Conservation (phyloP, 2,888 invertebrate species). For the Micropterix aruncella region DNA sequence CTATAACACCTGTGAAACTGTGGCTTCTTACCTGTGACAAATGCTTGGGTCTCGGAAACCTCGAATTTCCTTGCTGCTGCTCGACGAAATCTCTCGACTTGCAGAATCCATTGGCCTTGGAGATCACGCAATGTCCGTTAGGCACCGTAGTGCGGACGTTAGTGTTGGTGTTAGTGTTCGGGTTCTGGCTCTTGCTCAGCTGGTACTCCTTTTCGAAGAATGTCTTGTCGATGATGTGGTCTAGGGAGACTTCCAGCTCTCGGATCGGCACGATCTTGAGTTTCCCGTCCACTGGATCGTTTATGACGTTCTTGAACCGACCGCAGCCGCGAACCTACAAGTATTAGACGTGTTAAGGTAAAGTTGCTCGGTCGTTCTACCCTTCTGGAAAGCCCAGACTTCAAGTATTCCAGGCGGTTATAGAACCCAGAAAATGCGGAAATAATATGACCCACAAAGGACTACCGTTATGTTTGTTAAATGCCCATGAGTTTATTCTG, state of each 20-base stretch:
- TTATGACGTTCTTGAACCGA: constrained; percentile 28
- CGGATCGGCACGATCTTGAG: constrained; percentile 30
- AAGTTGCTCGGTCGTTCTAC: no score
- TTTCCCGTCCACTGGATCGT: constrained; percentile 29
- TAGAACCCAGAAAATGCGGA: no score
- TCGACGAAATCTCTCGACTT: constrained; percentile 6
- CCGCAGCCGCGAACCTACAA: constrained; percentile 21
- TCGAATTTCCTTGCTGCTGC: constrained; percentile 7
- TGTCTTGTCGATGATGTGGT: constrained; percentile 37
- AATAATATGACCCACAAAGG: no score
- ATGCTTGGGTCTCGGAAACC: constrained; percentile 9
- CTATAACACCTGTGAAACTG: no score
- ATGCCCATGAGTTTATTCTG: no score
- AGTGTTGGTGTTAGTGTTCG: no score
- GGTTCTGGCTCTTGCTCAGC: not conserved
- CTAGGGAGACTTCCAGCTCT: constrained; percentile 33
- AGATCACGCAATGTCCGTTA: constrained; percentile 10
- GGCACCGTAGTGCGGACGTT: constrained; percentile 2
- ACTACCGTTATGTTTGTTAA: no score
- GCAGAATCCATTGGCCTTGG: constrained; percentile 6
- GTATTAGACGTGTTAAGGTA: no score
- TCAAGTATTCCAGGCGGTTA: no score
- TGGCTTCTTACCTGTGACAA: constrained; percentile 11
- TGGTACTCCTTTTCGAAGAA: constrained; percentile 28
- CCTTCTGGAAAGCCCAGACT: no score